These are phyloP conservation scores for Sphenopsis melanotis DNA, from an alignment of 2,797 vertebrate species.

Conservation along the genomic window DNA sequence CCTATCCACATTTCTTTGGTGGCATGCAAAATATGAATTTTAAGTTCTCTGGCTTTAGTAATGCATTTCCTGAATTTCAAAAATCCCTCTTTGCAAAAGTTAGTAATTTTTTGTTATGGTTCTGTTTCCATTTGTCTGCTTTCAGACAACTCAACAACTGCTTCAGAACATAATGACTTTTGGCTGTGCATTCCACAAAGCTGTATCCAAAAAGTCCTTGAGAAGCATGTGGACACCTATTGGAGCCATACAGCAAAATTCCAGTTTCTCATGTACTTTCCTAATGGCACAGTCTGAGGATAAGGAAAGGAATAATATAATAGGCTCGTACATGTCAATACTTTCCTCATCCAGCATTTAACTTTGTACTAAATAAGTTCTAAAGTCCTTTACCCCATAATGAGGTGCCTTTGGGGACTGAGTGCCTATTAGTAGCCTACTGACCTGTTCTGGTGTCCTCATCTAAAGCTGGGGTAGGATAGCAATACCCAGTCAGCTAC, in stretches of 20 bases:
- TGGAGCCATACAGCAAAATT: background rate
- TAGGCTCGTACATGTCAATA: background rate
- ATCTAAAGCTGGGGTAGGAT: background rate
- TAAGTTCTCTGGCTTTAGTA: background rate
- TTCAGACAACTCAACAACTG: conserved; percentile 2
- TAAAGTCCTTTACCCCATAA: background rate
- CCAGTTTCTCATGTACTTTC: background rate
- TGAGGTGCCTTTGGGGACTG: background rate
- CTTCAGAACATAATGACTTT: background rate
- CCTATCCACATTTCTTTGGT: background rate
- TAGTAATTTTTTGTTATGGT: background rate
- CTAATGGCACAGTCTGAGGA: background rate
- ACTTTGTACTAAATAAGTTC: background rate
- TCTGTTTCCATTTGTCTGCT: conserved; percentile 33
- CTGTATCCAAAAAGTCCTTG: background rate
- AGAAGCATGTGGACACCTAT: background rate
- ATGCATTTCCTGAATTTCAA: background rate
- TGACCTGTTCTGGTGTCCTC: background rate
- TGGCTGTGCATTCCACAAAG: background rate
- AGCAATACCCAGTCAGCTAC: background rate
- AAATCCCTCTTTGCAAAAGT: background rate
- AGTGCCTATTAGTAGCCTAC: background rate
- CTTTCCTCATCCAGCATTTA: background rate
- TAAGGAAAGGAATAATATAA: background rate
- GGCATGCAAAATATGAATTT: background rate